Evolutionary conservation across 2,797 vertebrate genomes (phyloP), one percentile per base, ranked within the genome.

Genomic region (Carapus acus): DNA sequence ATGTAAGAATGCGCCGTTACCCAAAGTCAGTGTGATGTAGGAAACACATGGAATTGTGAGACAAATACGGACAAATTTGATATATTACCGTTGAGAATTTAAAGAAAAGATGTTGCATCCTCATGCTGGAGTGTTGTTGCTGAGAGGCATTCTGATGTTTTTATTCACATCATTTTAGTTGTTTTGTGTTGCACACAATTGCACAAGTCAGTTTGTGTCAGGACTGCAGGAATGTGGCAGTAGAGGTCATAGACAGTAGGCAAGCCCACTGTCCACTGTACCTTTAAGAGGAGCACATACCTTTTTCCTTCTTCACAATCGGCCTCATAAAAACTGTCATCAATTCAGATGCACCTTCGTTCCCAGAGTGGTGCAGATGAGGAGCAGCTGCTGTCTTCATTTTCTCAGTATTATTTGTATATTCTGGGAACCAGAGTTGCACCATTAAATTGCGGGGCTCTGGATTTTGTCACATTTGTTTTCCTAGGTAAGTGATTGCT

Each of bases 271-370:
- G 47, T 82, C 59, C 72, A 52, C 84, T 87, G 85, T 84, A 76
- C 74, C 85, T 87, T 87, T 87, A 87, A 87, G 82, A 72, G 74
- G 78, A 67, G 61, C 61, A 61, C 50, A 16, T 40, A 68, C 67
- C 58, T 69, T 73, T 79, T 69, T 67, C 69, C 69, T 67, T 69
- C 66, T 65, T 54, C 65, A 65, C 62, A 76, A 64, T 69, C 66
- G 62, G 69, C 45, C 38, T 67, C 70, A 71, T 69, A 67, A 73
- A 62, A 79, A 76, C 79, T 58, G 53, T 52, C 81, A 74, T 82
- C 78, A 75, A 39, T 81, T 78, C 49, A 62, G 39, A 4, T 71
- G 71, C 74, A 56, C 69, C 76, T 74, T 77, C 73, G 77, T 77
- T 76, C 63, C 66, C 67, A 49, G 63, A 76, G 67, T 60, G 54